Evolutionary conservation across 2,797 vertebrate species (phyloP).

Genomic region (Danionella dracula): DNA sequence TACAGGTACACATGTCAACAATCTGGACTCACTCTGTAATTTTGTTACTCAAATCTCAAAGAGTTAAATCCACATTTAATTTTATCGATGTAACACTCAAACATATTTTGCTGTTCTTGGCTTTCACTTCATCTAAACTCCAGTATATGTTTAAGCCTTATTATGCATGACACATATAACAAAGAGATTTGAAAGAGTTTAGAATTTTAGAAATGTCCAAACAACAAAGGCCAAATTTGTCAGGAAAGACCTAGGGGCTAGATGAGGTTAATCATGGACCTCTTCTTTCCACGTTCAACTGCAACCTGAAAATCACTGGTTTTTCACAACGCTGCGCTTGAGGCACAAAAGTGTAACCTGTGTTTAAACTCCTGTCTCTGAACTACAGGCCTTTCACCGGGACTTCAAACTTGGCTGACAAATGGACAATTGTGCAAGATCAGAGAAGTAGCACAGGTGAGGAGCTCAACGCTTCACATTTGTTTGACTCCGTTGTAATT

Average conservation of each 20-base stretch:
- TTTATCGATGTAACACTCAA: too few species aligned
- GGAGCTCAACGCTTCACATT: slow-evolving; percentile 35
- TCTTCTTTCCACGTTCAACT: slow-evolving; percentile 10
- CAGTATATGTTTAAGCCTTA: too few species aligned
- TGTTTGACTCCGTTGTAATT: slow-evolving; percentile 13
- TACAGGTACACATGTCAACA: too few species aligned
- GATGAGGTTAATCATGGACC: background rate
- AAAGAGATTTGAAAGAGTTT: background rate
- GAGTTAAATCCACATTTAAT: too few species aligned
- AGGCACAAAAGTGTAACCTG: background rate
- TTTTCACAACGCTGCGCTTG: background rate
- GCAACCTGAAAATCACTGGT: background rate
- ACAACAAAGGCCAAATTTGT: background rate
- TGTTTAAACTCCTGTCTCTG: background rate
- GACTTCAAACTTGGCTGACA: background rate
- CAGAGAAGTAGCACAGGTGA: slow-evolving; percentile 24
- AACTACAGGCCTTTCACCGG: background rate
- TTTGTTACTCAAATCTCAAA: too few species aligned
- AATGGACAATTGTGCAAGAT: background rate
- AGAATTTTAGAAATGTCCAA: background rate
- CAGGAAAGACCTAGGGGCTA: background rate
- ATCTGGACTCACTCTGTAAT: too few species aligned
- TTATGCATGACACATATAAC: background rate
- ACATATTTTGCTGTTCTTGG: too few species aligned
- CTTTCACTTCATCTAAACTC: too few species aligned